Percentiles rank a stretch among this genome's conserved stretches.
Conservation (phyloP, 2,113 vertebrate species). For the Gobius niger region DNA sequence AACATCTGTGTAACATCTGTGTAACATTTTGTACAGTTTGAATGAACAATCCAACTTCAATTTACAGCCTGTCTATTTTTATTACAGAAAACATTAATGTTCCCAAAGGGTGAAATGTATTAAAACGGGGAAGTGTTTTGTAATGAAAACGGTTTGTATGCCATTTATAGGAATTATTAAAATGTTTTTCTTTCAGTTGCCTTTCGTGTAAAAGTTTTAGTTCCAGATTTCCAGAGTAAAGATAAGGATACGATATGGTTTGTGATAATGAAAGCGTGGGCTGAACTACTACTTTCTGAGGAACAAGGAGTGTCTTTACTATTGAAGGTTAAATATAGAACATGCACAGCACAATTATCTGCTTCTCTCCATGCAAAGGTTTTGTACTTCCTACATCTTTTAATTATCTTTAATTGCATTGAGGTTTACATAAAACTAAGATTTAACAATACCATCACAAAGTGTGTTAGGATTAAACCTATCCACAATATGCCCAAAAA, state of each 20-base stretch:
- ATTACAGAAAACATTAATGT: conserved; percentile 18
- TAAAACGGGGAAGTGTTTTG: not conserved
- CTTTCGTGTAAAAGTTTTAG: not conserved
- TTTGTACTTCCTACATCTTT: not conserved
- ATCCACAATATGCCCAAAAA: too few species aligned
- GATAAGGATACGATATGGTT: not conserved
- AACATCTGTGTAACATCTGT: conserved; percentile 46
- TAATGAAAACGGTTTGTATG: conserved; percentile 32
- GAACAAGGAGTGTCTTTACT: not conserved
- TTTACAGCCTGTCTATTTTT: conserved; percentile 10
- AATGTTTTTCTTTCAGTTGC: not conserved
- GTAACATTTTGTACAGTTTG: conserved; percentile 16
- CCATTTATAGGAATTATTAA: conserved; percentile 37
- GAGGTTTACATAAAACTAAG: too few species aligned
- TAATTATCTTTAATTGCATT: too few species aligned
- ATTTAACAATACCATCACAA: too few species aligned
- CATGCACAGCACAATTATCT: not conserved
- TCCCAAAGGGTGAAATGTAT: conserved; percentile 4
- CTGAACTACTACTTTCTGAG: not conserved
- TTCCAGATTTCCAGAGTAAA: not conserved
- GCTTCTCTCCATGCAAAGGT: not conserved
- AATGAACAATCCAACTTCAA: conserved; percentile 48
- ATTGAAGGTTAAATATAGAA: not conserved
- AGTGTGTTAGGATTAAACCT: too few species aligned
- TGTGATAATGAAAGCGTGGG: not conserved